Evolutionary conservation across 2,797 vertebrate genomes (phyloP), one percentile per base, ranked within the genome.

Genomic region (Crypturellus tataupa): DNA sequence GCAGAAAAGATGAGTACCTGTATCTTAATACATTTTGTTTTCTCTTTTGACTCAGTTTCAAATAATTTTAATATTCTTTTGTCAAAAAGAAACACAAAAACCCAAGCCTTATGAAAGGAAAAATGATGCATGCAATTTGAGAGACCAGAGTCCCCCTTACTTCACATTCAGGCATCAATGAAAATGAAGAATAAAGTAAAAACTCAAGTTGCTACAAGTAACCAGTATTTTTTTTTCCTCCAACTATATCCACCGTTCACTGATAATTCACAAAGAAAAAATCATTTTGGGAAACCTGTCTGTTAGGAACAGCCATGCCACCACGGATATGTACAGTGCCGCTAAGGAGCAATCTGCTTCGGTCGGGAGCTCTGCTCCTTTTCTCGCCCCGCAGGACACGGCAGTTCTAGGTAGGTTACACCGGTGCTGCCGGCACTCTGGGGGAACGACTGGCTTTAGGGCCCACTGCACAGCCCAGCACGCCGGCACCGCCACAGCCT

Each of bases 41-140:
- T 80, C 40, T 68, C 62, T 80, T 72, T 21, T 80, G 35, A 93
- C 44, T 73, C 67, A 71, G 35, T 73, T 88, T 44, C 67, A 94
- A 82, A 15, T n/a, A 93, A 80, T 44, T 79, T 86, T 2, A 2
- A 55, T 3, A 18, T 2, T 6, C 25, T 44, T 53, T 44, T 64
- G 25, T 56, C 58, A 53, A 27, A 27, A 39, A 39, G 17, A 51
- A 71, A 89, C 12, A 35, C 8, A 15, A 85, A 87, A 85, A 88
- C 64, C 5, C 49, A 70, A 44, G 31, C 40, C 75, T 29, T 65
- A 42, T 0, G 0, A 23, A 60, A 60, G 21, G 21, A 49, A 39
- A 59, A 49, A 51, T 5, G 56, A 12, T 7, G 27, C 17, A 58
- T 2, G 12, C 23, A 76, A 46, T 53, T 39, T 5, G 1, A 3